These are phyloP conservation scores for Halyomorpha halys DNA, from an alignment of 1,140 invertebrate species.

Conservation along the genomic window DNA sequence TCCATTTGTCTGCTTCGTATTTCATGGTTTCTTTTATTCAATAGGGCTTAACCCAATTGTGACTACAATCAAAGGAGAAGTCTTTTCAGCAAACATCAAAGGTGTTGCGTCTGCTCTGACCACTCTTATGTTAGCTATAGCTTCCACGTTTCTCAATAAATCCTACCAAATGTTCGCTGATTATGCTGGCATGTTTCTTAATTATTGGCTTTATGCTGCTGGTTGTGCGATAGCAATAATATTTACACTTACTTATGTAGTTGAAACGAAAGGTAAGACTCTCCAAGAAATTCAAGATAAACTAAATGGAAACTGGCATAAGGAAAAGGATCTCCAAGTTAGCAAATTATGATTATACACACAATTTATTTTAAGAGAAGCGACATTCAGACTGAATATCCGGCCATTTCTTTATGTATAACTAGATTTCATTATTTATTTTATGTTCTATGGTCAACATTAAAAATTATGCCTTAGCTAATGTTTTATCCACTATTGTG, in stretches of 20 bases:
- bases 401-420: too few species aligned
- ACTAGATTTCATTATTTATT: too few species aligned
- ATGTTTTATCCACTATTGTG: too few species aligned
- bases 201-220: slow-evolving; percentile 72
- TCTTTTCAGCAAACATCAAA: slow-evolving; percentile 28
- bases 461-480: too few species aligned
- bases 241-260: slow-evolving; percentile 53
- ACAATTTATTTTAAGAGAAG: background rate
- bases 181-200: slow-evolving; percentile 51
- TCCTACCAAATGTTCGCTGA: slow-evolving; percentile 51
- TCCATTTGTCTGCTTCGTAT: slow-evolving; percentile 26
- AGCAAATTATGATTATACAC: slow-evolving; percentile 27
- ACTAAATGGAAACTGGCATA: slow-evolving; percentile 29
- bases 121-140: slow-evolving; percentile 28
- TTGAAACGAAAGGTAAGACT: slow-evolving; percentile 71
- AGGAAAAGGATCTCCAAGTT: slow-evolving; percentile 6
- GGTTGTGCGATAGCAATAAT: slow-evolving; percentile 46
- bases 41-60: slow-evolving; percentile 27
- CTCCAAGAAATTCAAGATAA: slow-evolving; percentile 58
- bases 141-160: slow-evolving; percentile 58
- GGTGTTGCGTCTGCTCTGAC: slow-evolving; percentile 26
- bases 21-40: slow-evolving; percentile 27
- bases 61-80: slow-evolving; percentile 28
- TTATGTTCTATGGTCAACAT: too few species aligned
- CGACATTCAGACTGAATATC: background rate